phyloP scores from a whole-genome alignment of 2,888 invertebrate genomes.

The Ormyrus labotus region DNA sequence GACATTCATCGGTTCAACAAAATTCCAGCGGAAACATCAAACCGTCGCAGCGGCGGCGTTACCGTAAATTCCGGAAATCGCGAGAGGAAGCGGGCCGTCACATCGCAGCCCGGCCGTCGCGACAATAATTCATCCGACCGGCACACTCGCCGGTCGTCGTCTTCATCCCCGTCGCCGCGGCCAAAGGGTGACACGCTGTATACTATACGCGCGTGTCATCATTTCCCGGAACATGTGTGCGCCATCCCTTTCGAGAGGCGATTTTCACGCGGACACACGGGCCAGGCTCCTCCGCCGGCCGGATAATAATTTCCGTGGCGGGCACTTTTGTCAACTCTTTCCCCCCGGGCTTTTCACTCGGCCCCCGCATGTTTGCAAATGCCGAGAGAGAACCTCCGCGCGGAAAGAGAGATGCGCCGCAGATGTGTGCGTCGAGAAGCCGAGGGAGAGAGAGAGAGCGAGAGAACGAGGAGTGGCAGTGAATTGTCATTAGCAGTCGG shows the following conservation, averaged over 20 bases:
- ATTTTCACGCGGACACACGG: slow-evolving; percentile 41
- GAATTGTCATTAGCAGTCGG: slow-evolving; percentile 69
- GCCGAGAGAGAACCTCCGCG: slow-evolving; percentile 53
- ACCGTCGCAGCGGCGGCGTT: slow-evolving; percentile 13
- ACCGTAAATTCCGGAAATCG: slow-evolving; percentile 51
- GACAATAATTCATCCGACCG: slow-evolving; percentile 56
- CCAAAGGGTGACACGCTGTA: slow-evolving; percentile 1
- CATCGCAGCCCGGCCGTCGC: slow-evolving; percentile 8
- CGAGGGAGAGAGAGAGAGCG: slow-evolving; percentile 37
- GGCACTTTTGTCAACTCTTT: slow-evolving; percentile 38
- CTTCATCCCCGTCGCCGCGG: neutral
- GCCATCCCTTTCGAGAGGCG: slow-evolving; percentile 21
- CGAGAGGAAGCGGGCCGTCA: slow-evolving; percentile 6
- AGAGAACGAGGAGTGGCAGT: slow-evolving; percentile 63
- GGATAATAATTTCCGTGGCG: slow-evolving; percentile 34
- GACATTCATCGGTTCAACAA: too few relatives aligned
- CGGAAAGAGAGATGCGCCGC: slow-evolving; percentile 61
- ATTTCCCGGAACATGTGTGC: slow-evolving; percentile 38
- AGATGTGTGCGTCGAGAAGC: slow-evolving; percentile 63
- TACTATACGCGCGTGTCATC: too few relatives aligned
- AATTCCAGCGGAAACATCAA: too few relatives aligned
- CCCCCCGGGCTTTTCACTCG: neutral
- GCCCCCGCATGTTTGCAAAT: slow-evolving; percentile 62
- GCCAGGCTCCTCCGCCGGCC: neutral
- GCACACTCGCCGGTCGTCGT: slow-evolving; percentile 11